These are phyloP conservation scores for Etheostoma spectabile DNA, from an alignment of 2,113 vertebrate genomes.

Conservation along the genomic window DNA sequence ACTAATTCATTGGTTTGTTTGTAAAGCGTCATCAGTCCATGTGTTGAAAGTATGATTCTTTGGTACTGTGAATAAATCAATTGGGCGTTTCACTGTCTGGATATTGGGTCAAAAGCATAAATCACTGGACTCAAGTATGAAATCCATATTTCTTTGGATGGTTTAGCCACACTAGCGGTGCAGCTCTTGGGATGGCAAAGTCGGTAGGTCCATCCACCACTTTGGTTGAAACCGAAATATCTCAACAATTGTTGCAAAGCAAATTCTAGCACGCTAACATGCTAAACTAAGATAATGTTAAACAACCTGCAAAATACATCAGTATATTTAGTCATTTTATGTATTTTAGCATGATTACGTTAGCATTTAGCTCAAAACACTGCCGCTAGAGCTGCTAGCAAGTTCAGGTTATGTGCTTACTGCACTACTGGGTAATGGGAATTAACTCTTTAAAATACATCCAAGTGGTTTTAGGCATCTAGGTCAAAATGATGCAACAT, in stretches of 20 bases:
- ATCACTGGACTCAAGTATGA: constrained; percentile 10
- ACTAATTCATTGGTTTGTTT: constrained; percentile 13
- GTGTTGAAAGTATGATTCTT: constrained; percentile 15
- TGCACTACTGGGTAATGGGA: neutral
- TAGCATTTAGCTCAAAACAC: neutral
- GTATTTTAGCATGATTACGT: neutral
- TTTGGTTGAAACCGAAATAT: too few relatives aligned
- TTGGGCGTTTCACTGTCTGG: neutral
- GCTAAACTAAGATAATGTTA: neutral
- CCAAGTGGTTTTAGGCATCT: neutral
- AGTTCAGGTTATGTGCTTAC: neutral
- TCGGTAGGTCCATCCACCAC: too few relatives aligned
- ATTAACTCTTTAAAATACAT: constrained; percentile 29
- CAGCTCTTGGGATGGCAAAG: neutral
- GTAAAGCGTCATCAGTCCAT: neutral
- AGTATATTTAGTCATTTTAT: neutral
- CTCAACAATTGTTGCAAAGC: neutral
- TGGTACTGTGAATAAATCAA: constrained; percentile 1
- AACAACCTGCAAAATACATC: neutral
- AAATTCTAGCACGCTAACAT: too few relatives aligned
- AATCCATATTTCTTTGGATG: neutral
- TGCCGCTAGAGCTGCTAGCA: neutral
- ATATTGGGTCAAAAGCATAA: constrained; percentile 8
- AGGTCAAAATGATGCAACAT: neutral
- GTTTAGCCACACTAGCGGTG: neutral